phyloP scores from a whole-genome alignment of 2,113 vertebrate species.

The Ictalurus furcatus region DNA sequence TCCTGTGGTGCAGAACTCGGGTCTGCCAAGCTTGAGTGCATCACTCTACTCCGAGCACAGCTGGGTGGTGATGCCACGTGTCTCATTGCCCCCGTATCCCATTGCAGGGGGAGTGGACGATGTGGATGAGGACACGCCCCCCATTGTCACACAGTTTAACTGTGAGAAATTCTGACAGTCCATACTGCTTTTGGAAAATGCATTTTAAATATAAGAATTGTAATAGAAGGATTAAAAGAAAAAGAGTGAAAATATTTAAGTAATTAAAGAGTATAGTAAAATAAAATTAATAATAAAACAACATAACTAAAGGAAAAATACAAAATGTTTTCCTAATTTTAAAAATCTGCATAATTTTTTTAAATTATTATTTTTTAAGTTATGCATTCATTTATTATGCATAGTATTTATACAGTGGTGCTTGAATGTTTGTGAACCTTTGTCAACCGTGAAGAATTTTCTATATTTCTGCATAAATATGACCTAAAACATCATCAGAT shows the following conservation, averaged over 20 bases:
- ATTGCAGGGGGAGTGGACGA: slow-evolving; percentile 96
- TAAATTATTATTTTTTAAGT: not conserved
- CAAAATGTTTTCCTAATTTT: not conserved
- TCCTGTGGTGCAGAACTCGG: slow-evolving; percentile 93
- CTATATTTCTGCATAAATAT: no score
- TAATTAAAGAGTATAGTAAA: not conserved
- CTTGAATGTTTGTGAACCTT: no score
- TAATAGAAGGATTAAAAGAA: not conserved
- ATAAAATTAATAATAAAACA: not conserved
- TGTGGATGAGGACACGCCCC: slow-evolving; percentile 96
- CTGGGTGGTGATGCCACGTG: slow-evolving; percentile 98
- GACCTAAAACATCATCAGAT: no score
- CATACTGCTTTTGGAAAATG: not conserved
- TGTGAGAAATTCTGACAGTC: slow-evolving; percentile 70
- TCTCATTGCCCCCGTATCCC: slow-evolving; percentile 94
- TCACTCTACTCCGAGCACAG: slow-evolving; percentile 97
- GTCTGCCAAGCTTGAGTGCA: slow-evolving; percentile 90
- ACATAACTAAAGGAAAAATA: not conserved
- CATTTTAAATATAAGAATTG: not conserved
- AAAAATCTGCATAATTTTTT: not conserved
- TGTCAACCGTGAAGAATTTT: no score
- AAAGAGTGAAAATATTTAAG: not conserved
- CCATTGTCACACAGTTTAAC: slow-evolving; percentile 91
- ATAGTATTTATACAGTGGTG: no score
- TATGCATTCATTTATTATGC: not conserved